Evolutionary conservation across 2,797 vertebrate genomes (phyloP), one percentile per base, ranked within the genome.

Genomic region (Dermochelys coriacea): DNA sequence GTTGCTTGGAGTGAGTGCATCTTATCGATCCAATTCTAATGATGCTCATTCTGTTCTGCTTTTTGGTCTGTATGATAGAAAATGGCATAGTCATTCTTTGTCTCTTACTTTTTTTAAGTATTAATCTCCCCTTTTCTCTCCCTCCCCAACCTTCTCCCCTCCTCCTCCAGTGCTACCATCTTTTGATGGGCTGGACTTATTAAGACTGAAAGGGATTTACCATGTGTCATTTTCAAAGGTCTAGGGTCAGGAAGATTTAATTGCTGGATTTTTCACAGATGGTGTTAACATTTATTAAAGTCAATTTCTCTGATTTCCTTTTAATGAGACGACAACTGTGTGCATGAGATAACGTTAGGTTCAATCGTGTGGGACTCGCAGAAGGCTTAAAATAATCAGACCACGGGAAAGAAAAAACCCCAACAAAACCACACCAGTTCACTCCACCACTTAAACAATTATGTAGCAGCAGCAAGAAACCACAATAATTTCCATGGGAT

Each of bases 291-390:
- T 99, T 99, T 99, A 99, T 99, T 99, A 98, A 98, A 98, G 98
- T 98, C 98, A 98, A 98, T 98, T 98, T 98, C 98, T 99, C 98
- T 98, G 98, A 99, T 99, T 99, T 98, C 98, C 98, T 98, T 99
- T 99, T 99, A 99, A 99, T 99, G 98, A 99, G 98, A 98, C 92
- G 96, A 98, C n/a, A 88, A 99, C 98, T 99, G 99, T 96, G 90
- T 93, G 95, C 95, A 95, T 37, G 96, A 98, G 99, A 99, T 99
- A 99, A 99, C 98, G 82, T 96, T 84, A 95, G 93, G 96, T 98
- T 98, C 95, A 96, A 96, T 96, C 98, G 94, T 98, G 97, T 98
- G 98, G 98, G 98, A 98, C 97, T 98, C 98, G 98, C 88, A 96
- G 97, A 98, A 95, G 95, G 98, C 98, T 98, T 99, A 98, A 98